Evolutionary conservation across 92 coral and sea anemone species (phyloP).

Genomic region (Parazoanthus darwini): DNA sequence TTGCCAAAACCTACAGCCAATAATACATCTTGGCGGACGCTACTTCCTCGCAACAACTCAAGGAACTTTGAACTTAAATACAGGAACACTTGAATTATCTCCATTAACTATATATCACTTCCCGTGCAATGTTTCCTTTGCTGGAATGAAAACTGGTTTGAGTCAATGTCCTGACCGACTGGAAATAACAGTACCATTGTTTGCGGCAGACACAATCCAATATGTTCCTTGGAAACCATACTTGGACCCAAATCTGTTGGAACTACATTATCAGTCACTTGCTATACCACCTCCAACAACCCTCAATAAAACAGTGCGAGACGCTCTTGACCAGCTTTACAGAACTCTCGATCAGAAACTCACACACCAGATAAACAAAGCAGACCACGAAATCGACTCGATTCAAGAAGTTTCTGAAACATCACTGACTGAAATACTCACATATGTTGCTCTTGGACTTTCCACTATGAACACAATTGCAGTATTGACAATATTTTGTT

Average conservation of each 20-base stretch:
- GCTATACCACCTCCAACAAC: constrained; percentile 20
- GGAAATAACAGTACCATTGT: constrained; percentile 34
- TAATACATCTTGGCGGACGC: constrained; percentile 25
- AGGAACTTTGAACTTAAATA: constrained; percentile 10
- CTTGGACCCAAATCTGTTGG: not conserved
- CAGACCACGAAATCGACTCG: not conserved
- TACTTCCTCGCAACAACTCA: constrained; percentile 33
- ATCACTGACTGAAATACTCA: not conserved
- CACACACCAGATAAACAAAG: not conserved
- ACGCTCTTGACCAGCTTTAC: constrained; percentile 12
- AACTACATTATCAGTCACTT: constrained; percentile 39
- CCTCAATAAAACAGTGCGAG: not conserved
- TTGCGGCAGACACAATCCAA: not conserved
- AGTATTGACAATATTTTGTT: not conserved
- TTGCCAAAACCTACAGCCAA: not conserved
- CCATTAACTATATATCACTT: constrained; percentile 30
- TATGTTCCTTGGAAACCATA: constrained; percentile 27
- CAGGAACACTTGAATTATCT: constrained; percentile 20
- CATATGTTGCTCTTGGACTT: constrained; percentile 24
- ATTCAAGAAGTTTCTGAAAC: constrained; percentile 2
- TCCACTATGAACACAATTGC: constrained; percentile 15
- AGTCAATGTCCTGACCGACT: constrained; percentile 12
- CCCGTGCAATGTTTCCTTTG: constrained; percentile 23
- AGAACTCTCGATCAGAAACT: not conserved
- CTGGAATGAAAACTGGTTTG: constrained; percentile 29